Evolutionary conservation across 2,797 vertebrate genomes (phyloP), one percentile per base, ranked within the genome.

Genomic region (Anisognathus igniventris): DNA sequence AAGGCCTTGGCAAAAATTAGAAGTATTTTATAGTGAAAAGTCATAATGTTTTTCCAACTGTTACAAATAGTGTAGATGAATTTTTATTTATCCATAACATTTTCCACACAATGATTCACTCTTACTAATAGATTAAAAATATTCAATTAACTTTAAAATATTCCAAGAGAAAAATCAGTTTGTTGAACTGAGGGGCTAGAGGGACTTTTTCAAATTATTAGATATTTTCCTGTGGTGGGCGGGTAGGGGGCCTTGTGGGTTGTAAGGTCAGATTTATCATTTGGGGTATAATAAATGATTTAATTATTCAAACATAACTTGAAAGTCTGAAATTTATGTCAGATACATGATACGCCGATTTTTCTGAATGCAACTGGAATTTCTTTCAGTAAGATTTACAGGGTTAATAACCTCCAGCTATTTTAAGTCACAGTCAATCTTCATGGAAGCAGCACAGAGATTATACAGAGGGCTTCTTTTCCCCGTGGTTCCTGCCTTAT

Each of bases 371-470:
- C 37, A 45, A 25, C 54, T 68, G 54, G 92, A 95, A 91, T 89
- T 10, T 80, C 54, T 81, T 73, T 90, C 68, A 72, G 76, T 79
- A 86, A 92, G 66, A 93, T 88, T 90, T 95, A 86, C 47, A 58
- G 44, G 40, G 51, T 95, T 96, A 88, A 95, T 93, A 95, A 93
- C 88, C 50, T 82, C 54, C 62, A 85, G 76, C 30, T 76, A 66
- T 82, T 95, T 91, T 83, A 92, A 94, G 48, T 90, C 58, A 57
- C 42, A 86, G 60, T 72, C 74, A 93, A 7, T 92, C 79, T 92
- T 93, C 50, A 64, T 30, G 53, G 86, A 90, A 93, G 80, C 15
- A 81, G 48, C 10, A 18, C 16, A 62, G 53, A 89, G 21, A 68
- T 93, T 89, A 60, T 67, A 42, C 47, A 71, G 12, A 10, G 2